Percentiles rank a stretch among this genome's conserved stretches.
Conservation (phyloP, 2,888 invertebrate species). For the Gymnoscelis rufifasciata region DNA sequence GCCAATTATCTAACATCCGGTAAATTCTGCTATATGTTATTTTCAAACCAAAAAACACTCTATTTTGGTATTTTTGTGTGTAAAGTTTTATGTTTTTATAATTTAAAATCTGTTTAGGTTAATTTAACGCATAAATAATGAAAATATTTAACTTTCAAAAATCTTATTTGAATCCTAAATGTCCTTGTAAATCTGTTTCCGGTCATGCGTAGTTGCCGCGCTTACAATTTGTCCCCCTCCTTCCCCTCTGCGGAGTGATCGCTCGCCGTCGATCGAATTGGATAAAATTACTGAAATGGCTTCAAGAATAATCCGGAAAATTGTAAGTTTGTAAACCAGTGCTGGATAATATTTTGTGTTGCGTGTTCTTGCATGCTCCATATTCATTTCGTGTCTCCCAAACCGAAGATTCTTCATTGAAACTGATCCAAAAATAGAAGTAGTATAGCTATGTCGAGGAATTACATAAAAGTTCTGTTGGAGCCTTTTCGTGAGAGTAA, state of each 20-base stretch:
- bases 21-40: background rate
- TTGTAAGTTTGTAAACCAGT: slow-evolving; percentile 69
- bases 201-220: slow-evolving; percentile 73
- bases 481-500: slow-evolving; percentile 76
- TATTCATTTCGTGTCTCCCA: slow-evolving; percentile 34
- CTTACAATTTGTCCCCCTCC: slow-evolving; percentile 59
- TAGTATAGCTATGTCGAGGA: slow-evolving; percentile 76
- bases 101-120: no score
- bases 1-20: background rate
- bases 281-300: slow-evolving; percentile 72
- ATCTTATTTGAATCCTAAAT: slow-evolving; percentile 15
- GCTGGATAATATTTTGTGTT: slow-evolving; percentile 44
- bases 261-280: slow-evolving; percentile 54
- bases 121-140: no score
- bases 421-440: slow-evolving; percentile 73
- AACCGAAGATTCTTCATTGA: slow-evolving; percentile 44
- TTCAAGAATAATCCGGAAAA: slow-evolving; percentile 77
- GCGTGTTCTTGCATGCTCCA: slow-evolving; percentile 53
- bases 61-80: background rate
- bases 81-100: no score
- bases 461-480: slow-evolving; percentile 78
- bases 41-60: background rate
- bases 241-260: slow-evolving; percentile 59
- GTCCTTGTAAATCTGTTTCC: slow-evolving; percentile 56
- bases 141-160: no score